Base-by-base conservation (phyloP, 1,140 invertebrate genomes). In the Drosophila seguyi region DNA sequence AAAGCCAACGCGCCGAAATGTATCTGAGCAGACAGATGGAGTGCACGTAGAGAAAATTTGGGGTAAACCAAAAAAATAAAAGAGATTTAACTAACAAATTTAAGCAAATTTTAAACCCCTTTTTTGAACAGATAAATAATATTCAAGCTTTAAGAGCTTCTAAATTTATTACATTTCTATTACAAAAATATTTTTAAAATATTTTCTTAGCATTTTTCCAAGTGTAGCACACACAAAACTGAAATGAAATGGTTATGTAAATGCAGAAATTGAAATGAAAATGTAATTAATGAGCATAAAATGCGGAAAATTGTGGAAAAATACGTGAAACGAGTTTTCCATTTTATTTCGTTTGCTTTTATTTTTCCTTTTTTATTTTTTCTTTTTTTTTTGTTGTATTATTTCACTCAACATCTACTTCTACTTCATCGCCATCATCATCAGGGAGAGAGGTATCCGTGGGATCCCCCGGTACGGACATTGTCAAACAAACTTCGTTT, bases 201-300 rank as follows among this genome's bases (percentile, higher is more conserved):
- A 29, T 29, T 29, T 2, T 29, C 29, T 29, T 11, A 14, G 3
- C 6, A 18, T 34, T 53, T 36, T 14, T 16, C 0, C 27, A 3
- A 55, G 52, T 55, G 52, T 4, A 22, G 1, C 13, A 1, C 44
- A 41, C 44, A 48, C 8, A 27, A 59, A 48, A 71, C 58, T 18
- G 34, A 47, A 72, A 55, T 79, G 50, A 84, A 86, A 86, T 87
- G 84, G 62, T 87, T 87, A 87, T 87, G 83, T 88, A 87, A 87
- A 87, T 87, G 80, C 76, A 61, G 69, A 87, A 84, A 81, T 61
- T 73, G 80, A 79, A 83, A 83, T 88, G 79, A 84, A 87, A 83
- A 84, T 87, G 84, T 84, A 87, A 87, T 87, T 87, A 87, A 87
- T 87, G 83, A 87, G 83, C 85, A 84, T 84, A 84, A 88, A 87